These are phyloP conservation scores for Sinella curviseta DNA, from an alignment of 1,140 invertebrate genomes.

Conservation along the genomic window DNA sequence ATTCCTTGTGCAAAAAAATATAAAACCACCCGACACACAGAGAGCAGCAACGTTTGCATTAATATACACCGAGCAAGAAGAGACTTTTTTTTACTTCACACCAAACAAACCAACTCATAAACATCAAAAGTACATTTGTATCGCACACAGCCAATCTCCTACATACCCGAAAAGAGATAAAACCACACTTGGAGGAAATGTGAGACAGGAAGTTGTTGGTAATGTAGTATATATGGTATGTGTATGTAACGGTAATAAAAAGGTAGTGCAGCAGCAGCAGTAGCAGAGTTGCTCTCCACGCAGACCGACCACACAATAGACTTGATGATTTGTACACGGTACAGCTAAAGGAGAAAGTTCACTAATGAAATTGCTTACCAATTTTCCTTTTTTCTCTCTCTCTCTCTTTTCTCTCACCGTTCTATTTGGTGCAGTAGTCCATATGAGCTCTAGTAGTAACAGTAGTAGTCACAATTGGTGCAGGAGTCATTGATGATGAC, in stretches of 20 bases:
- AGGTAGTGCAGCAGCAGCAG: background rate
- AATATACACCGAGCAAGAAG: background rate
- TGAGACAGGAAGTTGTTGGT: slow-evolving; percentile 23
- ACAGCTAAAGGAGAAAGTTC: background rate
- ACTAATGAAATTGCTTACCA: slow-evolving; percentile 15
- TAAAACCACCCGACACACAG: background rate
- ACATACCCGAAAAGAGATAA: background rate
- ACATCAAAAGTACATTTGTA: background rate
- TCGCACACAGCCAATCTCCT: background rate
- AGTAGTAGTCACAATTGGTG: too few species aligned
- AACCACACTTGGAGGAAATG: slow-evolving; percentile 10
- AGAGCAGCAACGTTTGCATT: background rate
- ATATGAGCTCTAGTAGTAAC: too few species aligned
- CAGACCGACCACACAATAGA: background rate
- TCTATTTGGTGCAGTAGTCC: background rate
- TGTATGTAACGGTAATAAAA: background rate
- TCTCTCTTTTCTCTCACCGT: background rate
- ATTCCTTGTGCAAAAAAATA: background rate
- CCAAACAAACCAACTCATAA: background rate
- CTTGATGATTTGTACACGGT: background rate
- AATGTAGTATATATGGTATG: background rate
- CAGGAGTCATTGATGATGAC: too few species aligned
- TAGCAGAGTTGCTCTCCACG: background rate
- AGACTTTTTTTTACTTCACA: background rate
- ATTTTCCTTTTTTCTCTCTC: slow-evolving; percentile 7